Evolutionary conservation across 2,113 vertebrate species (phyloP), one percentile per base, ranked within the genome.

Genomic region (Ramphastos sulfuratus): DNA sequence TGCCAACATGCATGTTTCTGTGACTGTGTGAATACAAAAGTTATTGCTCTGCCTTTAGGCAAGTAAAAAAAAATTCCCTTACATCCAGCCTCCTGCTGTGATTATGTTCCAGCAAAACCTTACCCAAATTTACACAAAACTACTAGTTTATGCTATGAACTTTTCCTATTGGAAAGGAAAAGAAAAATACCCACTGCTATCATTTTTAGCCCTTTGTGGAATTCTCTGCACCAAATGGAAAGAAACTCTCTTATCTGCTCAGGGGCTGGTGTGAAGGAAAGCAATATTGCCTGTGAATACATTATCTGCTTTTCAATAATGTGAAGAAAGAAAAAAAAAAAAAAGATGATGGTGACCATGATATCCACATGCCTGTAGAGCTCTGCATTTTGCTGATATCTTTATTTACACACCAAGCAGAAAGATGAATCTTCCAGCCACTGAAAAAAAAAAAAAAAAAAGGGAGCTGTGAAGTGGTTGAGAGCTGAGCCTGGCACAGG

Each of bases 331-430:
- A 42, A 42, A 44, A 44, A 44, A 44, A 44, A 50, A 12, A 73
- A 77, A 94, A 58, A 31, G 42, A 50, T 85, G 89, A 82, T 74
- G 80, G 42, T 61, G 56, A 37, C 56, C 54, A n/a, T 83, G 82
- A 95, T 93, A 87, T 31, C 78, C 75, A 71, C 52, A 52, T 67
- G 60, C 28, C 64, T 81, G 42, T 67, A 67, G 74, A 74, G 48
- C 56, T 85, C 89, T 92, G 89, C 64, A 55, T 89, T 91, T 94
- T 16, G 15, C 87, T 81, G 93, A 85, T 92, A 95, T 85, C 76
- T 90, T 91, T 95, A 94, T 94, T 94, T 88, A 86, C 39, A 55
- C 58, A 65, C 24, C 58, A 81, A 83, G 44, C 58, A 91, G 85
- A 87, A 89, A 87, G 69, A 92, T 75, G 61, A 85, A 91, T 71